Evolutionary conservation across 2,888 invertebrate genomes (phyloP), one percentile per base, ranked within the genome.

Genomic region (Scaptomyza polygonia): DNA sequence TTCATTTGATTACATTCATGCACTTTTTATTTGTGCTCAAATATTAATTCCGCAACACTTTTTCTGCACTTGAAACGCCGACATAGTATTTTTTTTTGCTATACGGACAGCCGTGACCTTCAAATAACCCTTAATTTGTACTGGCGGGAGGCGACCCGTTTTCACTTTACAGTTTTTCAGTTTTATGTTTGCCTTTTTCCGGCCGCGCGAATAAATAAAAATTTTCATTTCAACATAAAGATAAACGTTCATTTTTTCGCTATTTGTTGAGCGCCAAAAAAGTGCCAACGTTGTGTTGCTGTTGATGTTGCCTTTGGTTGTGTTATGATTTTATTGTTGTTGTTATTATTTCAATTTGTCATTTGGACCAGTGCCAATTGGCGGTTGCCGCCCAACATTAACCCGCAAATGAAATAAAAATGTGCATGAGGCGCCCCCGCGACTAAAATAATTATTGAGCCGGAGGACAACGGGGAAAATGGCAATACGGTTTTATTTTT

Each of bases 161-260:
- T 70, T 72, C 51, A 44, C 27, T 65, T 57, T 58, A 45, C 62
- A 56, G 29, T 69, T 81, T 81, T 73, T 78, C 53, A 43, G 43
- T 12, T 32, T 34, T 34, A 54, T 73, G 74, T 64, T 75, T 42
- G 45, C 67, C 69, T 72, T 79, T 75, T 82, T 88, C 79, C 77
- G 72, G 83, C 77, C 72, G 64, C 57, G 71, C 63, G 67, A 86
- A 88, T 83, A 88, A 82, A 82, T 82, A 82, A 83, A 88, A 87
- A 86, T 88, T 86, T 79, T 82, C 80, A 86, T 88, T 86, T 88
- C 43, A 64, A 83, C 80, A 79, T 76, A 72, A 86, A 88, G 88
- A 88, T 83, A 82, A 84, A 88, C 74, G 80, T 72, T 84, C 64
- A 62, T 54, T 63, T 66, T 61, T 77, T 36, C 47, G 45, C 42